These are phyloP conservation scores for Dipodomys ordii DNA, from an alignment of 2,113 vertebrate genomes.

Conservation along the genomic window DNA sequence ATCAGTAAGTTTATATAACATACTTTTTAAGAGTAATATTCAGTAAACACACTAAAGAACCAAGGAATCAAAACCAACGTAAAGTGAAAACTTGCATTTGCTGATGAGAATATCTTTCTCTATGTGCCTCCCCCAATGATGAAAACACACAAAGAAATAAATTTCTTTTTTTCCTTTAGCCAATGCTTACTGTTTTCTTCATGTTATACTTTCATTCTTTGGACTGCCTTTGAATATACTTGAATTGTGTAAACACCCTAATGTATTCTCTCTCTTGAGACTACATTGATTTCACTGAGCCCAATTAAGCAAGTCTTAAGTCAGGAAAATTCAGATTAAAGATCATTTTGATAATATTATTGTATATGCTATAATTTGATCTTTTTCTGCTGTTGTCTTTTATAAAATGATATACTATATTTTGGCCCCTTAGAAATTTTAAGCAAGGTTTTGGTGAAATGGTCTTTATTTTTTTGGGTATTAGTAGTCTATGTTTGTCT, in stretches of 20 bases:
- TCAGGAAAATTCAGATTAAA: not conserved
- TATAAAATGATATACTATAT: not conserved
- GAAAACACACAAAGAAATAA: not conserved
- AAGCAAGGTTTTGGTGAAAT: not conserved
- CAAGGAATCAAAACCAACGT: not conserved
- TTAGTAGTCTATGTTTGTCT: not conserved
- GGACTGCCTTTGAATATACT: not conserved
- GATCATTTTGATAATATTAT: conserved; percentile 9
- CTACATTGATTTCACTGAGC: not conserved
- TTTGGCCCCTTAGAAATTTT: conserved; percentile 26
- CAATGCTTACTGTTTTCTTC: not conserved
- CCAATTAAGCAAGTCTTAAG: not conserved
- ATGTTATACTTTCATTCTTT: not conserved
- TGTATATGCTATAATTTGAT: not conserved
- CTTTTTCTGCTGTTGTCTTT: not conserved
- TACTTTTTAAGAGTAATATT: not conserved
- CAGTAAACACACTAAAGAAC: not conserved
- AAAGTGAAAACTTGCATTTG: not conserved
- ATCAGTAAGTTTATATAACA: not conserved
- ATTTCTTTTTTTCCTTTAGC: not conserved
- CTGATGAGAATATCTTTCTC: not conserved
- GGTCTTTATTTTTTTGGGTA: not conserved
- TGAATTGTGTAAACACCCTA: not conserved
- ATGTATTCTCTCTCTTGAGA: not conserved
- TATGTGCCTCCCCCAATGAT: not conserved